Conservation (phyloP, 2,113 vertebrate genomes). For the rat (Rattus norvegicus) region DNA sequence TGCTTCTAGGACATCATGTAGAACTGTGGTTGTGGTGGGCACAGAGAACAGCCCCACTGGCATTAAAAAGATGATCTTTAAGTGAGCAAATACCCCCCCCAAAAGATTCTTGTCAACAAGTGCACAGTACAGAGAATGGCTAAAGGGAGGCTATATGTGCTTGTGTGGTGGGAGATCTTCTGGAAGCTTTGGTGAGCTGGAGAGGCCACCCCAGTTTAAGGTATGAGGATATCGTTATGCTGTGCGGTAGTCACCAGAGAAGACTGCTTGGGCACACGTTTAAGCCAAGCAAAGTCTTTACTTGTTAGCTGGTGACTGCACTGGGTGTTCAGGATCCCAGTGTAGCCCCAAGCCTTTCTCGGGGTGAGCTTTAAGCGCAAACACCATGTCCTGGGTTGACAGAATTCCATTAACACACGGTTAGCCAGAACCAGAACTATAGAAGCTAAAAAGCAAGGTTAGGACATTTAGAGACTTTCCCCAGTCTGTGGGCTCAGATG, state of each 20-base stretch:
- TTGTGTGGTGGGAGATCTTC: not conserved
- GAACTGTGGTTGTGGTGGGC: not conserved
- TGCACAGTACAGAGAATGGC: not conserved
- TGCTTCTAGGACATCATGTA: not conserved
- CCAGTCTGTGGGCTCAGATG: not conserved
- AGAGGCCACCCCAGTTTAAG: not conserved
- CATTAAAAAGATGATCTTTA: not conserved
- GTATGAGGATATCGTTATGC: not conserved
- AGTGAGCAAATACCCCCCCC: not conserved
- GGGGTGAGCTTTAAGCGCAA: not conserved
- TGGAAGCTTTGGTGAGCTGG: not conserved
- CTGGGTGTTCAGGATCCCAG: not conserved
- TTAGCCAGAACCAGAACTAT: not conserved
- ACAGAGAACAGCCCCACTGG: not conserved
- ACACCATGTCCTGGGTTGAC: not conserved
- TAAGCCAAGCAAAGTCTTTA: not conserved
- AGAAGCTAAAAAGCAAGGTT: not conserved
- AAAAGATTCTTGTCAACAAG: not conserved
- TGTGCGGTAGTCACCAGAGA: not conserved
- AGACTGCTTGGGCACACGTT: not conserved
- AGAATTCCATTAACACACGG: not conserved
- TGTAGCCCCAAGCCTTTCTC: not conserved
- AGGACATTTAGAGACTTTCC: not conserved
- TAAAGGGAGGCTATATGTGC: not conserved
- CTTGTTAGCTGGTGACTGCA: not conserved